Base-by-base conservation (phyloP, 2,113 vertebrate species). In the Archocentrus centrarchus region DNA sequence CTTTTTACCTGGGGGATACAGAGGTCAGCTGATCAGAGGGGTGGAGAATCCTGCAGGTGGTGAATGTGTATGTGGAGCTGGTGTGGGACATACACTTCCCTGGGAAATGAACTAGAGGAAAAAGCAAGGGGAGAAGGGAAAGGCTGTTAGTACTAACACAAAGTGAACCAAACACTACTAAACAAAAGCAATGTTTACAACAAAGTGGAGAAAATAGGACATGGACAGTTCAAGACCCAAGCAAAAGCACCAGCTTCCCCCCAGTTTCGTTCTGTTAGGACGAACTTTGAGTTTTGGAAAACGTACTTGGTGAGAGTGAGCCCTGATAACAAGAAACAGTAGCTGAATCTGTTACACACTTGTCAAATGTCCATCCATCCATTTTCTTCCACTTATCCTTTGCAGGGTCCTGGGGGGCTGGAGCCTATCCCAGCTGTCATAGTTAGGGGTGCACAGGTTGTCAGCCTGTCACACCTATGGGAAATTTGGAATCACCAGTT, bases 11-110 rank as follows among this genome's bases (percentile, higher is more conserved):
- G 91, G 97, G 95, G 1, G 98, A 98, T 91, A 98, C 97, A 81
- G 97, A 95, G 5, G 98, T 98, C 94, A 99, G 97, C 70, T 99
- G 97, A 81, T 99, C 98, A 2, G 98, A 98, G 44, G 98, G 98
- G 92, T 99, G 98, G 89, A 99, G 95, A 88, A 99, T 99, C 91
- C 98, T 97, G 93, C 98, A 99, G 93, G 98, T 99, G 93, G 98
- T 99, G 94, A 97, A 98, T 93, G 98, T 99, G 91, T 98, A 99
- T 79, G 98, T 99, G 92, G 98, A 99, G 96, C 97, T 98, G 81
- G 98, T 99, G 91, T 98, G 97, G 87, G 98, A 98, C 97, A 98
- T 96, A 95, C 97, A 98, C 95, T 99, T 99, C 89, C 98, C 98
- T 88, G 98, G 98, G 93, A 98, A 97, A 96, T 97, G 96, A 58